Percentiles rank a stretch among this genome's conserved stretches.
Conservation (phyloP, 2,113 vertebrate genomes). For the Odontophorus gujanensis region DNA sequence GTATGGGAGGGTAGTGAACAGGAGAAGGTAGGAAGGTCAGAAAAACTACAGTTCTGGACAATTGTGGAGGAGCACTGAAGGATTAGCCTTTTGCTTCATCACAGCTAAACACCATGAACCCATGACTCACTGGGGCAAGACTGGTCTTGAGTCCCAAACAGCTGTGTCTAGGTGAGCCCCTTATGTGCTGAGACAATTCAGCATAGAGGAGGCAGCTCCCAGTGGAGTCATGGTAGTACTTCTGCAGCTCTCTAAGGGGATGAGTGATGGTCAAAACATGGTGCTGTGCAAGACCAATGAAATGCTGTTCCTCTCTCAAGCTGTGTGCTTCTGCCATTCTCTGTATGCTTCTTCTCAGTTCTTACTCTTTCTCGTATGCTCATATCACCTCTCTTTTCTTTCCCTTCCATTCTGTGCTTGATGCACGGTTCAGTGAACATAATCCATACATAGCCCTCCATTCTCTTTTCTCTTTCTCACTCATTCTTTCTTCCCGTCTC, state of each 20-base stretch:
- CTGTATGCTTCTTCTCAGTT: constrained; percentile 40
- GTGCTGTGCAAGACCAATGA: not conserved
- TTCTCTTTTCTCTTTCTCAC: constrained; percentile 45
- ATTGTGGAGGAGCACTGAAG: not conserved
- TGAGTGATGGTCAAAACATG: constrained; percentile 47
- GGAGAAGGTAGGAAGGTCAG: constrained; percentile 2
- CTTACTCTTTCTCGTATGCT: not conserved
- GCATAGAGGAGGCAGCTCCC: not conserved
- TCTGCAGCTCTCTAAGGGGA: not conserved
- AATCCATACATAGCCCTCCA: not conserved
- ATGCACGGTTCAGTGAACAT: not conserved
- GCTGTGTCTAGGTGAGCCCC: not conserved
- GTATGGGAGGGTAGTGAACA: not conserved
- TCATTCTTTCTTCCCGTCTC: constrained; percentile 55
- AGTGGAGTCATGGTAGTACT: constrained; percentile 11
- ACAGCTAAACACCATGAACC: not conserved
- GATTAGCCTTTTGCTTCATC: not conserved
- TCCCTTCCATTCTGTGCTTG: not conserved
- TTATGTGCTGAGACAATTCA: not conserved
- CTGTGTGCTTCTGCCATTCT: constrained; percentile 24
- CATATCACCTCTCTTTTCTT: constrained; percentile 35
- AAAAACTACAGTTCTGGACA: not conserved
- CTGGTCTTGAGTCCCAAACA: not conserved
- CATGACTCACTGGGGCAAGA: accelerated
- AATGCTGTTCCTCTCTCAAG: constrained; percentile 20